Base-by-base conservation (phyloP, 2,888 invertebrate genomes). In the Alentia gelatinosa region DNA sequence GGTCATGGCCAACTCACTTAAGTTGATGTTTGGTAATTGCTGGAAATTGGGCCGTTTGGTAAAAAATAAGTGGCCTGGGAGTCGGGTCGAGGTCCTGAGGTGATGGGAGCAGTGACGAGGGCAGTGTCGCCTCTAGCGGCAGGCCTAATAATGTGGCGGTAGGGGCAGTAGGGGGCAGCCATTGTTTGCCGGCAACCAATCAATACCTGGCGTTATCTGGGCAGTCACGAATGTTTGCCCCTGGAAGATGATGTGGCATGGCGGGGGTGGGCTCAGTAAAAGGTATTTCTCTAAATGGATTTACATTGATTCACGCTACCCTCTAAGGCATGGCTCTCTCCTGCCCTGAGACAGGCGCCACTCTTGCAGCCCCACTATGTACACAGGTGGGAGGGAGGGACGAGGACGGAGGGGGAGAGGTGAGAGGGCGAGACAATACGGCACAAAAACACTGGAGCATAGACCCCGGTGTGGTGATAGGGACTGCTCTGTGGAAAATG, bases 211-310 rank as follows among this genome's bases (percentile, higher is more conserved):
- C 56, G n/a, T 56, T 56, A 56, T 56, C 56, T n/a, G 3, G 56
- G 23, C 56, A 19, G 56, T 56, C 23, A 56, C 23, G 56, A 56
- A 56, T 68, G 68, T 68, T 68, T 26, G 68, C 68, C 68, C 33
- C 68, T 12, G 30, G 30, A 68, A 68, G n/a, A 68, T 26, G 68
- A 68, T 30, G 30, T 30, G 33, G 12, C 68, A 12, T 68, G 68
- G 23, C 68, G n/a, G 56, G 56, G 68, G 4, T 68, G 5, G 30
- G 30, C 68, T 30, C 68, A 68, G 33, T 68, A 68, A 68, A 68
- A 68, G 68, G 68, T 68, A 68, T 26, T 68, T 68, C 30, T 68
- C 68, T 68, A 68, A 68, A 68, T 68, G 68, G 68, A 68, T 68
- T 68, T 68, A 12, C 68, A 68, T 68, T 26, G 68, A 68, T 68